These are phyloP conservation scores for Criorhina ranunculi DNA, from an alignment of 2,888 invertebrate genomes.

Conservation along the genomic window DNA sequence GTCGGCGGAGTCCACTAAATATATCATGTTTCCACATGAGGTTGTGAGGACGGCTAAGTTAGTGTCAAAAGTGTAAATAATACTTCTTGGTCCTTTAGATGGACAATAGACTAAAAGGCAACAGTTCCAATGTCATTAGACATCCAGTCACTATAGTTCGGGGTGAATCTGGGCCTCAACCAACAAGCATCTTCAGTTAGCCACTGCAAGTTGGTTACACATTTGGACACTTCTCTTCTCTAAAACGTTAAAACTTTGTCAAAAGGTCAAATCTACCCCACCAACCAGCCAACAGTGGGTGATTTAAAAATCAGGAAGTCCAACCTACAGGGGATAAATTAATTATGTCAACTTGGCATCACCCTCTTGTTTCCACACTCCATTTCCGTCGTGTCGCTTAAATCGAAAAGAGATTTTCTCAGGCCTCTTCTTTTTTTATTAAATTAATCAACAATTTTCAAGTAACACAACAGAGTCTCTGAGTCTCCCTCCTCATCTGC, in stretches of 20 bases:
- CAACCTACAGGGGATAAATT: conserved; percentile 36
- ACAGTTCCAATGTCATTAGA: no score
- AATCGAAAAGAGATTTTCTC: conserved; percentile 29
- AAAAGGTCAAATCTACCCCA: conserved; percentile 9
- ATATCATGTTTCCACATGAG: no score
- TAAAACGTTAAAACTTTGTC: background rate
- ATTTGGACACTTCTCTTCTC: background rate
- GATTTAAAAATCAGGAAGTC: conserved; percentile 21
- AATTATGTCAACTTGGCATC: conserved; percentile 41
- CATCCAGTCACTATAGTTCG: no score
- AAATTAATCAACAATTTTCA: conserved; percentile 55
- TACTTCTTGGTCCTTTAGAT: no score
- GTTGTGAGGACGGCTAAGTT: no score
- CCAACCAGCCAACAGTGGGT: background rate
- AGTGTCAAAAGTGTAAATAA: no score
- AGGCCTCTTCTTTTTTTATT: conserved; percentile 18
- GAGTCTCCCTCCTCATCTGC: background rate
- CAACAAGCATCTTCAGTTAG: no score
- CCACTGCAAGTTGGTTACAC: background rate
- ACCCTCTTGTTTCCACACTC: background rate
- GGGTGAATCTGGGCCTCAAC: no score
- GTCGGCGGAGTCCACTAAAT: no score
- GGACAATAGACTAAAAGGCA: no score
- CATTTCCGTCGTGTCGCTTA: background rate
- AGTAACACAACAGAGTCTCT: conserved; percentile 18